These are phyloP conservation scores for Apodemia duryi DNA, from an alignment of 2,888 invertebrate genomes.

Conservation along the genomic window DNA sequence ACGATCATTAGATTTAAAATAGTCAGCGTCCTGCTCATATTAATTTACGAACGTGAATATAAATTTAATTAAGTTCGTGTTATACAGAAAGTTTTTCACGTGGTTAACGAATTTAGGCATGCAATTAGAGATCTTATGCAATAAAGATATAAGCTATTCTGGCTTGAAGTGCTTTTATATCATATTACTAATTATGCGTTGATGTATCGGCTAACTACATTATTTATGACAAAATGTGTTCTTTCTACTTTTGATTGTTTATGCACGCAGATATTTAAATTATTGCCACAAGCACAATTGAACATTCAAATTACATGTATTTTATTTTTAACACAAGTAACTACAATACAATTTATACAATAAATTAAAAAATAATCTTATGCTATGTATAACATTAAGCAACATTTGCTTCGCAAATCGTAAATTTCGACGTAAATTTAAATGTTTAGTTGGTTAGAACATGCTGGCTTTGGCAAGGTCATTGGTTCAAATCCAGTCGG, in stretches of 20 bases:
- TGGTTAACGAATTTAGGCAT: neutral
- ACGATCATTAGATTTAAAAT: constrained; percentile 50
- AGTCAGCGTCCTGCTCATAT: constrained; percentile 62
- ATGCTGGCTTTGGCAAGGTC: too few relatives aligned
- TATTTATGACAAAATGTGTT: constrained; percentile 10
- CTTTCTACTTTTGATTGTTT: constrained; percentile 12
- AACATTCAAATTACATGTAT: neutral
- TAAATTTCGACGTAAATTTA: too few relatives aligned
- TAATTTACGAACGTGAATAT: constrained; percentile 72
- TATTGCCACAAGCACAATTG: neutral
- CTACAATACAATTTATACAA: too few relatives aligned
- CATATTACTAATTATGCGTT: constrained; percentile 3
- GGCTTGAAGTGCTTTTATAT: neutral
- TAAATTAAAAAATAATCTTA: too few relatives aligned
- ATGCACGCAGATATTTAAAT: constrained; percentile 9
- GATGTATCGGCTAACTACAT: constrained; percentile 12
- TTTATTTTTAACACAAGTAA: too few relatives aligned
- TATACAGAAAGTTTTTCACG: constrained; percentile 6
- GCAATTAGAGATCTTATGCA: neutral
- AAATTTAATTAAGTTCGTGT: constrained; percentile 64
- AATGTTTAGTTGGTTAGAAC: too few relatives aligned
- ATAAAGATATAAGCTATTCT: neutral
- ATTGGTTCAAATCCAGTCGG: too few relatives aligned
- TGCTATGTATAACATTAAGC: too few relatives aligned
- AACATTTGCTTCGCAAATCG: too few relatives aligned